Evolutionary conservation across 2,888 invertebrate genomes (phyloP), one percentile per base, ranked within the genome.

Genomic region (Melinaea marsaeus): DNA sequence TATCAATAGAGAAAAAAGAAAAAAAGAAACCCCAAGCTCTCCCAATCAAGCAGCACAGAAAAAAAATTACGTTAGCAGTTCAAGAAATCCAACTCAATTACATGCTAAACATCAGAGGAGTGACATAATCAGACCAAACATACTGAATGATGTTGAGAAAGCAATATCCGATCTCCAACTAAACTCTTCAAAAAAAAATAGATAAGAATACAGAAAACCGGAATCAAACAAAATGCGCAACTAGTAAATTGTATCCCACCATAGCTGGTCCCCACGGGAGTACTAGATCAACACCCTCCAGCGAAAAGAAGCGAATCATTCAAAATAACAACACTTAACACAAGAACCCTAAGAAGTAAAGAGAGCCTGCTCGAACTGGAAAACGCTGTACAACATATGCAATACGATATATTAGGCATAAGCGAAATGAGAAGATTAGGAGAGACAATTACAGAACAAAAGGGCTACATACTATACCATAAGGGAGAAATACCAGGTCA

Each of bases 131-230:
- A 68, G 37, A 68, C 60, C 65, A 37, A 66, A 60, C 60, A 60
- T 62, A 51, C 58, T 68, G 11, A 64, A 60, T 48, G 60, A 60
- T 34, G 60, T 65, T 33, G 65, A 62, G 58, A 58, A 60, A 60
- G 60, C 61, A 34, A 65, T 63, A 65, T 22, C 1, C 22, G 22
- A 22, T 22, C 22, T 1, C 22, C 5, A 60, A 57, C 60, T 65
- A 57, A 57, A 64, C 37, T 54, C 47, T 55, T 60, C 69, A 69
- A 69, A 69, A 67, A 69, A 67, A 69, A 69, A 57, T 60, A 57
- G 62, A 54, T 48, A 22, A 35, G 55, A 47, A 61, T 60, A 54
- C 60, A 35, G 35, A 6, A 35, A 35, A 35, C 62, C 60, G 63
- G 61, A 65, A 13, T 58, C 60, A 62, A 64, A 59, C 51, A 48